These are phyloP conservation scores for Neotragus pygmaeus DNA, from an alignment of 2,113 vertebrate species.

Conservation along the genomic window DNA sequence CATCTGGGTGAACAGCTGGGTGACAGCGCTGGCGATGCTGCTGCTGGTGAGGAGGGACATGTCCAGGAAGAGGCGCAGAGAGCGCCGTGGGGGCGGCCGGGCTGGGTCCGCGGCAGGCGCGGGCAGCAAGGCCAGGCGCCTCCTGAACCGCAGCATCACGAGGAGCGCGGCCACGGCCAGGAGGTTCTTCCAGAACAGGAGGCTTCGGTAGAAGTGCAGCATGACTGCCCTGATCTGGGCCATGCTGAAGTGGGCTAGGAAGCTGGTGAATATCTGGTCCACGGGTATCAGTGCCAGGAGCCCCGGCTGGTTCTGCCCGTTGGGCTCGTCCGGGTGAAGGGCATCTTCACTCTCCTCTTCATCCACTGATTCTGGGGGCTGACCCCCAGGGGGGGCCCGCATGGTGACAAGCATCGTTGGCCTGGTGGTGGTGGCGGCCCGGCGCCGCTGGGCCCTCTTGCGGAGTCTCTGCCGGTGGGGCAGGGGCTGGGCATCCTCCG, in stretches of 20 bases:
- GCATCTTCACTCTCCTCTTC: not conserved
- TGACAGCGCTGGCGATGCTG: not conserved
- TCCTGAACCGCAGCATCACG: not conserved
- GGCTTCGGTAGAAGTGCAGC: slow-evolving; percentile 20
- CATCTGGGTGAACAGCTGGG: slow-evolving; percentile 23
- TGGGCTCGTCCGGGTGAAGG: fast-evolving
- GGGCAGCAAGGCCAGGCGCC: fast-evolving
- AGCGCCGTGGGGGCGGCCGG: fast-evolving
- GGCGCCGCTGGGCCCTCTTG: fast-evolving
- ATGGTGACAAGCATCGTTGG: fast-evolving
- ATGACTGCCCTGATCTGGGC: slow-evolving; percentile 23
- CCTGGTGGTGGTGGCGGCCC: fast-evolving
- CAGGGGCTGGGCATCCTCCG: fast-evolving
- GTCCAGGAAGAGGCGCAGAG: not conserved
- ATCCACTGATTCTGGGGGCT: not conserved
- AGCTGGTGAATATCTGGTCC: not conserved
- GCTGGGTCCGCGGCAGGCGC: fast-evolving
- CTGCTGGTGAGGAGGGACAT: fast-evolving
- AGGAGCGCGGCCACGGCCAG: slow-evolving; percentile 11
- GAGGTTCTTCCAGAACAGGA: slow-evolving; percentile 29
- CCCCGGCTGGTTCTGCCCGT: not conserved
- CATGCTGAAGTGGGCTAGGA: slow-evolving; percentile 9
- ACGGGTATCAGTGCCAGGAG: not conserved
- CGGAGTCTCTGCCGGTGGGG: fast-evolving
- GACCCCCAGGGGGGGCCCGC: fast-evolving